A percentile compares a stretch with the other conserved stretches of the same genome.
phyloP scores from a whole-genome alignment of 2,888 invertebrate species.

The Watsonalla binaria region DNA sequence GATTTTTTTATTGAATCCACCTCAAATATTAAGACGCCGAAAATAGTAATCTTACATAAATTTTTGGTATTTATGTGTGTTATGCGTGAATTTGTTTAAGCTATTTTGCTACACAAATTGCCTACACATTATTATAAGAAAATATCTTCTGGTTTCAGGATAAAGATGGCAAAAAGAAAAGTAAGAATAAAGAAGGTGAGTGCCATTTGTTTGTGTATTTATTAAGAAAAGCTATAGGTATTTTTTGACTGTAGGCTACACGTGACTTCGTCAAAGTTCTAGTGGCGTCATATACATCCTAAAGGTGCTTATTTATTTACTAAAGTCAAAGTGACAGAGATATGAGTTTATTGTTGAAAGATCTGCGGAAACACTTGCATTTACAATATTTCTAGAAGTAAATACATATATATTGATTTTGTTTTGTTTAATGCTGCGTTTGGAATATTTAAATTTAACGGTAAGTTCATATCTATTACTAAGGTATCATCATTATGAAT shows the following conservation, averaged over 20 bases:
- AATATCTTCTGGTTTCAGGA: conserved; percentile 80
- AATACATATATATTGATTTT: background rate
- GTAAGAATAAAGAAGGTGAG: conserved; percentile 94
- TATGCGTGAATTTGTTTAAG: background rate
- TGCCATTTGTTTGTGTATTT: conserved; percentile 10
- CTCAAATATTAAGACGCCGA: too few species aligned
- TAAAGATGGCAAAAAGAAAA: conserved; percentile 91
- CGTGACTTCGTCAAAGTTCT: too few species aligned
- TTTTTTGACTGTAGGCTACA: background rate
- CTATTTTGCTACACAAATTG: background rate
- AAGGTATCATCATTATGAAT: too few species aligned
- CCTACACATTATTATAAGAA: background rate
- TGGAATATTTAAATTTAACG: conserved; percentile 7
- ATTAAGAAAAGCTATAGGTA: background rate
- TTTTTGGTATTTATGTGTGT: too few species aligned
- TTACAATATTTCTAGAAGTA: too few species aligned
- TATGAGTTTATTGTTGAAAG: too few species aligned
- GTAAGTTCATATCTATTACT: background rate
- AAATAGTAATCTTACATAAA: too few species aligned
- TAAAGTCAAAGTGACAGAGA: too few species aligned
- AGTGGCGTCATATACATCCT: too few species aligned
- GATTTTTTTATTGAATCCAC: too few species aligned
- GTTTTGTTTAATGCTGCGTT: conserved; percentile 2
- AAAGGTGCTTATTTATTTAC: too few species aligned
- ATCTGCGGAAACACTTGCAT: too few species aligned